Evolutionary conservation across 2,888 invertebrate genomes (phyloP).

Genomic region (Spodoptera littoralis): DNA sequence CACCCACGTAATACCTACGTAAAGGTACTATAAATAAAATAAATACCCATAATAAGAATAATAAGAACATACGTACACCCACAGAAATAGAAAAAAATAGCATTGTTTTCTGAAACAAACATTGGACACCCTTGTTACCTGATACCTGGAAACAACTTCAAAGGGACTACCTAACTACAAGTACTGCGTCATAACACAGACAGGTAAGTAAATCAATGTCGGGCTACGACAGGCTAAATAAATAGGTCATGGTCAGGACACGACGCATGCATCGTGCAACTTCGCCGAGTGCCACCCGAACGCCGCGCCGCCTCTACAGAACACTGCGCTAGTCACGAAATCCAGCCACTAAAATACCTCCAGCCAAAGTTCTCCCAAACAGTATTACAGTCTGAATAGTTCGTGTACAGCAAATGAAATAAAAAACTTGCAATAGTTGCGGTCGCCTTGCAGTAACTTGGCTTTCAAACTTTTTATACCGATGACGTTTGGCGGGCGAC

Average conservation of each 20-base stretch:
- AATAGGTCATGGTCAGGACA: constrained; percentile 45
- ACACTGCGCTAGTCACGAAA: constrained; percentile 7
- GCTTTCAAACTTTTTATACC: constrained; percentile 58
- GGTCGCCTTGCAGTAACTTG: constrained; percentile 45
- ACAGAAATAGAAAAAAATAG: too few species aligned
- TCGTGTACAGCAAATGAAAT: constrained; percentile 24
- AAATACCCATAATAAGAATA: too few species aligned
- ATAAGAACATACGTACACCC: too few species aligned
- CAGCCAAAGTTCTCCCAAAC: constrained; percentile 12
- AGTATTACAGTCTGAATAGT: constrained; percentile 17
- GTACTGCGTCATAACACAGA: not conserved
- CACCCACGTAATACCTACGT: too few species aligned
- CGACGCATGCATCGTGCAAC: constrained; percentile 25
- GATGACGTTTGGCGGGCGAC: constrained; percentile 59
- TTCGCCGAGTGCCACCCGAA: constrained; percentile 19
- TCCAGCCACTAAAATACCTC: constrained; percentile 12
- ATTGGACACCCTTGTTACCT: too few species aligned
- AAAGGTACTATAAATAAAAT: too few species aligned
- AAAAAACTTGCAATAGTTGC: constrained; percentile 44
- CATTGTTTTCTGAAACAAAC: too few species aligned
- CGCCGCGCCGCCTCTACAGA: not conserved
- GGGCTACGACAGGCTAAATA: constrained; percentile 22
- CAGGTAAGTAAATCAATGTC: constrained; percentile 12
- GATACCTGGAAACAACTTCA: too few species aligned
- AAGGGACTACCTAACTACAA: not conserved